Evolutionary conservation across 2,888 invertebrate species (phyloP), one percentile per base, ranked within the genome.

Genomic region (Leptothorax acervorum): DNA sequence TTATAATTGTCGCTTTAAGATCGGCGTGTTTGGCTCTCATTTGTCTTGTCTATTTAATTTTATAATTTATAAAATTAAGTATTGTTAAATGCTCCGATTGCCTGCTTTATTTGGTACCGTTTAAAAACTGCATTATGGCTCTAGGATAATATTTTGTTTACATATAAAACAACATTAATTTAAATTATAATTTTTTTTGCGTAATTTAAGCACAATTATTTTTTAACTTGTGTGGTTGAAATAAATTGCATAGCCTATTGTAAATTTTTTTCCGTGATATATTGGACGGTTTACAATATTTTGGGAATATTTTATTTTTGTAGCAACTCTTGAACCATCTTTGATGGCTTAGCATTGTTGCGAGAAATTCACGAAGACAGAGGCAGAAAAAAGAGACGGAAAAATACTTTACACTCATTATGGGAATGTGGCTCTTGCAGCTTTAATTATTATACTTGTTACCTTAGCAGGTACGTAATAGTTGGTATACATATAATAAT

Each of bases 391-490:
- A 81, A 82, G 48, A 73, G 83, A 81, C 71, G 39, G 66, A 53
- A 65, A 39, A 85, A 92, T 92, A 91, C 87, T 83, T 53, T 86
- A 71, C 82, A 48, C 66, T 66, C 71, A 74, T 76, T 87, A 76
- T 85, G 86, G 81, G 86, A 87, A 85, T 45, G 70, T 86, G 81
- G 81, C 87, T 31, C 45, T 89, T n/a, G 82, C 87, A 75, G 87
- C 86, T 86, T 79, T 90, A 11, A 84, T 92, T 78, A 79, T 90
- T 71, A 74, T 83, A 84, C 31, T 89, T 76, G 84, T 82, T 57
- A 84, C 90, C 57, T 85, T 85, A 71, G 75, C 89, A 86, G 91
- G 92, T 92, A 89, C 85, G 91, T 91, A 45, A 60, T 31, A 63
- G 12, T 66, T 15, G 4, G 57, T 57, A 70, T 8, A 15, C 51